These are phyloP conservation scores for Lycia hirtaria DNA, from an alignment of 2,888 invertebrate genomes.

Conservation along the genomic window DNA sequence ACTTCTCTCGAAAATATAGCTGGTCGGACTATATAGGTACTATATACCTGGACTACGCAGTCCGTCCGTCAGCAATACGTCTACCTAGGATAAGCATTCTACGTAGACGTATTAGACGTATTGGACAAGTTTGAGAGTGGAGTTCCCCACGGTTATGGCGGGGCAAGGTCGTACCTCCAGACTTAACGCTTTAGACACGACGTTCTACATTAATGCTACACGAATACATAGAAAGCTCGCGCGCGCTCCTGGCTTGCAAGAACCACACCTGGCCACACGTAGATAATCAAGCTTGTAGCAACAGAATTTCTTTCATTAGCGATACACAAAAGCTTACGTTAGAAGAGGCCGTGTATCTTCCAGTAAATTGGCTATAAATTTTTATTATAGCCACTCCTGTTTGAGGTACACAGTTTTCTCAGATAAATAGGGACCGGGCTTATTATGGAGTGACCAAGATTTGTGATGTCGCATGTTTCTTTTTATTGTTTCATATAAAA, in stretches of 20 bases:
- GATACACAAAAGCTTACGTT: conserved; percentile 70
- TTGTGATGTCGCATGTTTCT: conserved; percentile 43
- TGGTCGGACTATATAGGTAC: too few relatives aligned
- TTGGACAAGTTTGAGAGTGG: too few relatives aligned
- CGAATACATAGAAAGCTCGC: background rate
- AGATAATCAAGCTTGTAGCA: conserved; percentile 9
- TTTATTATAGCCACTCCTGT: conserved; percentile 80
- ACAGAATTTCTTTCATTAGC: conserved; percentile 70
- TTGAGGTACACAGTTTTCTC: conserved; percentile 75
- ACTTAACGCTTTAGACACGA: too few relatives aligned
- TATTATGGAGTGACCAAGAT: conserved; percentile 67
- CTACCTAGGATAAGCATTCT: too few relatives aligned
- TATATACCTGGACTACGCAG: too few relatives aligned
- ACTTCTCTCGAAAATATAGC: too few relatives aligned
- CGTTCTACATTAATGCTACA: too few relatives aligned
- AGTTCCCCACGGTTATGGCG: too few relatives aligned
- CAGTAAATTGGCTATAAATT: conserved; percentile 82
- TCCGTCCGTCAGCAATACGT: too few relatives aligned
- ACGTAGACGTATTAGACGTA: too few relatives aligned
- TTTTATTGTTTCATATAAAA: conserved; percentile 35
- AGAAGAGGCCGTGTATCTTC: conserved; percentile 71
- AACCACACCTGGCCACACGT: conserved; percentile 2
- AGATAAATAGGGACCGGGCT: conserved; percentile 73
- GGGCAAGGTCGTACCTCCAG: too few relatives aligned
- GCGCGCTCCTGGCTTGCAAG: too few relatives aligned